Conservation (phyloP, 2,113 vertebrate genomes). For the Podocnemis expansa region DNA sequence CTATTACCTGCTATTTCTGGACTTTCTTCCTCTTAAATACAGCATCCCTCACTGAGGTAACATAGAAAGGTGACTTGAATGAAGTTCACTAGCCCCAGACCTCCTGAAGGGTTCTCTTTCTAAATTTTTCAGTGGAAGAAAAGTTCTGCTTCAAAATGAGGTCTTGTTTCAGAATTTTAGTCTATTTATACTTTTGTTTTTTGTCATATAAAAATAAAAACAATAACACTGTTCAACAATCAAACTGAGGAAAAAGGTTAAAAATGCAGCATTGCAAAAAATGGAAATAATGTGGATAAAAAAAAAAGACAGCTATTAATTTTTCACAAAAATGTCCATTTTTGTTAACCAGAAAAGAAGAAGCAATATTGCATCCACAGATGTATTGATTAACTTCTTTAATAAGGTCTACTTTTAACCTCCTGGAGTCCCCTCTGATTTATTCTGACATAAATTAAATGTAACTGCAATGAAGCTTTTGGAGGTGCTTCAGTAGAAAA, state of each 20-base stretch:
- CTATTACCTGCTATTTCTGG: too few relatives aligned
- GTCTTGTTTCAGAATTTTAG: too few relatives aligned
- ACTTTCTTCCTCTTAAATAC: too few relatives aligned
- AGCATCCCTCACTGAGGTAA: too few relatives aligned
- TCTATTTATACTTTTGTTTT: too few relatives aligned
- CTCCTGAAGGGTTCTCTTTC: too few relatives aligned
- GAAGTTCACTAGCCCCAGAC: too few relatives aligned
- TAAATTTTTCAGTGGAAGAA: too few relatives aligned
- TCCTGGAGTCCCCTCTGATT: neutral
- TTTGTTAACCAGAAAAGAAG: neutral
- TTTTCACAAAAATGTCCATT: neutral
- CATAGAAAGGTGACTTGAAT: too few relatives aligned
- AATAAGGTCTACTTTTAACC: neutral
- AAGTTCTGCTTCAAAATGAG: too few relatives aligned
- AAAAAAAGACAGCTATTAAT: too few relatives aligned
- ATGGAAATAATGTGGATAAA: too few relatives aligned
- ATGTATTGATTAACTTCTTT: neutral
- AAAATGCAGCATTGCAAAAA: neutral
- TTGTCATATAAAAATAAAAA: neutral
- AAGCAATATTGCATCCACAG: neutral
- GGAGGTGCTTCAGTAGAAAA: neutral
- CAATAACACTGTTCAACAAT: neutral
- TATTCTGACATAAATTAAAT: neutral
- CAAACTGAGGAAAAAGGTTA: accelerated
- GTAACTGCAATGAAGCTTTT: neutral